Evolutionary conservation across 2,113 vertebrate genomes (phyloP), one percentile per base, ranked within the genome.

Genomic region (Ceyx cyanopectus): DNA sequence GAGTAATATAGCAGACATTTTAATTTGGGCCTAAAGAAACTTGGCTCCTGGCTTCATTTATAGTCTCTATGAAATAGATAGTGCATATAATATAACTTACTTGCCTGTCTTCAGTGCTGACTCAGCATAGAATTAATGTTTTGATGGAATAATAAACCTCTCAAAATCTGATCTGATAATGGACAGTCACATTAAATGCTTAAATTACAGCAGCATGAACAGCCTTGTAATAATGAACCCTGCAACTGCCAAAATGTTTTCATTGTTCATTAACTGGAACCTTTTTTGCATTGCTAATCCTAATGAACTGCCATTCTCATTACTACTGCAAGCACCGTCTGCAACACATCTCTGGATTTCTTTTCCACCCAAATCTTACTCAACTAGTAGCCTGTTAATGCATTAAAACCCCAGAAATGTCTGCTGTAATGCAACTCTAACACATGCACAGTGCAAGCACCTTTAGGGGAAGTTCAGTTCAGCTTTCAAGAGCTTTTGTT

Each of bases 211-310:
- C 88, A 77, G 61, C 89, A 82, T 30, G 65, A 93, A 84, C 73
- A 96, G 86, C 79, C 69, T 77, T 45, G 89, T 91, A 84, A 87
- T 72, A 69, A 43, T 91, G 88, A 84, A 74, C 67, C 74, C 61
- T 32, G 58, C 58, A 76, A 89, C 93, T 90, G 93, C 95, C 96
- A 94, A 95, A 95, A 96, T 92, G 78, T 94, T 94, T 93, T 86
- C 81, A 85, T 82, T 91, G 92, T 96, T 97, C 95, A 94, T 95
- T 93, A 96, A 92, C 92, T 96, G 92, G 93, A 96, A 96, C 95
- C 78, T 88, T 82, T 91, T 95, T 92, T 96, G 93, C 96, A 97
- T 94, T 92, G 96, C 95, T 96, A 95, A 91, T 97, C 91, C 87
- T 87, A 93, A 95, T 72, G 89, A 96, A 80, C 92, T 90, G 81